Percentiles rank a stretch among this genome's conserved stretches.
These are phyloP conservation scores for Drosophila infuscata DNA, from an alignment of 2,888 invertebrate genomes.

Conservation along the genomic window DNA sequence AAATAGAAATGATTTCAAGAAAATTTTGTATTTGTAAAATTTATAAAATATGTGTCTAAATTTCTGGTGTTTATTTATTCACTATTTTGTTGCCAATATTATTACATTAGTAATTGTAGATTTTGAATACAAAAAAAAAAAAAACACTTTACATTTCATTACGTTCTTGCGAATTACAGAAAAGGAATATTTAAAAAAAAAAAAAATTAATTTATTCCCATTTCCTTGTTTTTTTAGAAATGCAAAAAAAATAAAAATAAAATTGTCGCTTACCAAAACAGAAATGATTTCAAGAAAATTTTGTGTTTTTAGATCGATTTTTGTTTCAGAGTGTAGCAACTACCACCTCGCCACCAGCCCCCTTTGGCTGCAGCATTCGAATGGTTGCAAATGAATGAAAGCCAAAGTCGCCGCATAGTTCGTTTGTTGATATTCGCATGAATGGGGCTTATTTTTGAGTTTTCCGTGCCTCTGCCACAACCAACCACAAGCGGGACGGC, in stretches of 20 bases:
- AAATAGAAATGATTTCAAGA: too few species aligned
- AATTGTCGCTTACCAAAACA: too few species aligned
- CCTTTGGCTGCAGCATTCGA: conserved; percentile 28
- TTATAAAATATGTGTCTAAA: background rate
- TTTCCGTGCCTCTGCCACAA: background rate
- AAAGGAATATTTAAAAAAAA: background rate
- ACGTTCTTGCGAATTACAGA: too few species aligned
- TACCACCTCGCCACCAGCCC: background rate
- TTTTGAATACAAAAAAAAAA: background rate
- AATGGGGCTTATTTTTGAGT: conserved; percentile 37
- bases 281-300: background rate
- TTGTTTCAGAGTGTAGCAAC: background rate
- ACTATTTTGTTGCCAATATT: background rate
- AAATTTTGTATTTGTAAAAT: background rate
- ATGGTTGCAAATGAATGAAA: conserved; percentile 61
- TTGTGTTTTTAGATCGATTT: background rate
- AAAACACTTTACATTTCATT: too few species aligned
- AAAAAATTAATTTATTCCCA: background rate
- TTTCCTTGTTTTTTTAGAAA: background rate
- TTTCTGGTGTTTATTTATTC: background rate
- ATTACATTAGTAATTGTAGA: background rate
- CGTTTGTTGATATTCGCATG: conserved; percentile 35
- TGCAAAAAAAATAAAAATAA: background rate
- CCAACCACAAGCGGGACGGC: background rate
- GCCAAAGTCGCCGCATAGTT: conserved; percentile 52